Percentiles rank a stretch among this genome's conserved stretches.
phyloP scores from a whole-genome alignment of 2,797 vertebrate species.

The Crax fasciolata region DNA sequence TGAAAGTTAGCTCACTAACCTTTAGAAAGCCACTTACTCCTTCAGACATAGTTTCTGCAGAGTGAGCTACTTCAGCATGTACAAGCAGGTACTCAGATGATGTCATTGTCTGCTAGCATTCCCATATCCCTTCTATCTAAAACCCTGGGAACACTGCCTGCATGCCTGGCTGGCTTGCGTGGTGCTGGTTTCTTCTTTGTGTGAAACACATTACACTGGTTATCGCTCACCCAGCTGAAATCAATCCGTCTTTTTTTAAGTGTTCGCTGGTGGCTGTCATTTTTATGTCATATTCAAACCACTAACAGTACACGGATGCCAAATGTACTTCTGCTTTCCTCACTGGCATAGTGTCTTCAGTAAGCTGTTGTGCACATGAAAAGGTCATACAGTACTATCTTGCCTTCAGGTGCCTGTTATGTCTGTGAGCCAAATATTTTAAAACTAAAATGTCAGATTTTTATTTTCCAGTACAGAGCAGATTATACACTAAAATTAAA shows the following conservation, averaged over 20 bases:
- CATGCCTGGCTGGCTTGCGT: not conserved
- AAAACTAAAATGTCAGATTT: not conserved
- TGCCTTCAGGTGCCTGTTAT: not conserved
- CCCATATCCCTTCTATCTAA: not conserved
- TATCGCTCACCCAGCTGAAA: not conserved
- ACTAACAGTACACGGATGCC: not conserved
- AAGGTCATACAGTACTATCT: not conserved
- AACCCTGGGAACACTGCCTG: not conserved
- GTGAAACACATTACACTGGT: not conserved
- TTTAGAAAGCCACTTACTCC: not conserved
- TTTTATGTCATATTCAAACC: not conserved
- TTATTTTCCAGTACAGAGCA: not conserved
- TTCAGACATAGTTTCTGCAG: not conserved
- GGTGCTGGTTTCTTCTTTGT: not conserved
- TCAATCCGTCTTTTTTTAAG: not conserved
- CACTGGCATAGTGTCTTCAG: not conserved
- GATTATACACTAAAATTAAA: not conserved
- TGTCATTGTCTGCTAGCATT: not conserved
- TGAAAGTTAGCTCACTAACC: not conserved
- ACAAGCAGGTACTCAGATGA: not conserved
- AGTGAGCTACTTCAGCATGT: not conserved
- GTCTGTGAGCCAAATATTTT: not conserved
- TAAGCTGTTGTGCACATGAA: not conserved
- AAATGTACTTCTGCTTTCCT: not conserved
- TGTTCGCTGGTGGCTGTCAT: not conserved